Evolutionary conservation across 2,113 vertebrate species (phyloP).

Genomic region (Salvelinus alpinus): DNA sequence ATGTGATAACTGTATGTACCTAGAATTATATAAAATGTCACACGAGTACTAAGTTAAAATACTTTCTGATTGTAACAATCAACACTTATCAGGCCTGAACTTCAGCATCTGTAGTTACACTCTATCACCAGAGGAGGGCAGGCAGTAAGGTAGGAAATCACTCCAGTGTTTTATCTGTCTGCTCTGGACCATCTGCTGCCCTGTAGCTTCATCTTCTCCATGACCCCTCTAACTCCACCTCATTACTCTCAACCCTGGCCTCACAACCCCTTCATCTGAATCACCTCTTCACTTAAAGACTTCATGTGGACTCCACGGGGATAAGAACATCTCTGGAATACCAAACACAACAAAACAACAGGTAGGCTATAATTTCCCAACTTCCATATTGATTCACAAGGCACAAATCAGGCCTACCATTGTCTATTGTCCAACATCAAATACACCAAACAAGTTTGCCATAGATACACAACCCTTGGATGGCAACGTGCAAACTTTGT

Average conservation of each 20-base stretch:
- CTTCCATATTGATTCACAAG: neutral
- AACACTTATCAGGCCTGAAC: no score
- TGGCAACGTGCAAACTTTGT: no score
- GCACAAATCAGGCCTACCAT: neutral
- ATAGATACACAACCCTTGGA: no score
- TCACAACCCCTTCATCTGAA: no score
- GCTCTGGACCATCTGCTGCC: neutral
- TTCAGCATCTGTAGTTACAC: no score
- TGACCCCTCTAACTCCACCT: neutral
- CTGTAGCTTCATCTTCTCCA: neutral
- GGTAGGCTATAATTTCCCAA: no score
- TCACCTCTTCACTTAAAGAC: no score
- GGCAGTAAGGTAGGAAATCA: no score
- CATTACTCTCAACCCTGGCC: neutral
- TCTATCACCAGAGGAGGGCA: no score
- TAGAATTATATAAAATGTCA: neutral
- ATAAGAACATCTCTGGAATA: neutral
- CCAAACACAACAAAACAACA: neutral
- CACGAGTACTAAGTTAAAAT: neutral
- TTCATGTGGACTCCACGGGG: neutral
- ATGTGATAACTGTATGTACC: neutral
- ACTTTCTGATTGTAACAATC: no score
- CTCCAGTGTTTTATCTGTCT: neutral
- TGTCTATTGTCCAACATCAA: no score
- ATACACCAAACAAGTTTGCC: no score